Percentiles rank a stretch among this genome's conserved stretches.
phyloP scores from a whole-genome alignment of 2,888 invertebrate genomes.

The Calliscelio sp. region DNA sequence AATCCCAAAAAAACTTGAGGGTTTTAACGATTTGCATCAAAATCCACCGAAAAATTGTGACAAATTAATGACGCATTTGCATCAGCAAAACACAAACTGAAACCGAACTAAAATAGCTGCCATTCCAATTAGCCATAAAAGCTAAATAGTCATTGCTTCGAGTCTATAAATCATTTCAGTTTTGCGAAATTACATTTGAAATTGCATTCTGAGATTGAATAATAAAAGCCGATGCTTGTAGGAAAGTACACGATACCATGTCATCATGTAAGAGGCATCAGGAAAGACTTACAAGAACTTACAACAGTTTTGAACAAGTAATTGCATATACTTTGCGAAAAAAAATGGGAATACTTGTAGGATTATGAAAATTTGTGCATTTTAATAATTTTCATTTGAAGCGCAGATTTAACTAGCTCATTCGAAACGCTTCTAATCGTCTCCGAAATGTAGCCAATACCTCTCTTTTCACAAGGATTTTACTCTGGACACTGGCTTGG shows the following conservation, averaged over 20 bases:
- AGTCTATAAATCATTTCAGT: no score
- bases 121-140: no score
- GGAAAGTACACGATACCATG: background rate
- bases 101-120: no score
- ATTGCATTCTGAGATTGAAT: background rate
- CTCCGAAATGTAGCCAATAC: constrained; percentile 12
- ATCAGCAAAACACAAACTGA: background rate
- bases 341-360: no score
- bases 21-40: background rate
- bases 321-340: no score
- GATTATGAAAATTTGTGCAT: no score
- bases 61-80: no score
- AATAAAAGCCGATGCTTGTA: background rate
- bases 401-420: constrained; percentile 17
- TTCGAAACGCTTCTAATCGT: constrained; percentile 33
- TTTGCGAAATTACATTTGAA: background rate
- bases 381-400: no score
- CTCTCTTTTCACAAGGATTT: constrained; percentile 45
- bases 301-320: no score
- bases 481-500: constrained; percentile 34
- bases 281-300: constrained; percentile 35
- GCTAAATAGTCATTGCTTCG: no score
- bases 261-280: background rate
- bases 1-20: background rate
- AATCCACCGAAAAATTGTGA: background rate